phyloP scores from a whole-genome alignment of 2,888 invertebrate genomes.

The Caenorhabditis panamensis region DNA sequence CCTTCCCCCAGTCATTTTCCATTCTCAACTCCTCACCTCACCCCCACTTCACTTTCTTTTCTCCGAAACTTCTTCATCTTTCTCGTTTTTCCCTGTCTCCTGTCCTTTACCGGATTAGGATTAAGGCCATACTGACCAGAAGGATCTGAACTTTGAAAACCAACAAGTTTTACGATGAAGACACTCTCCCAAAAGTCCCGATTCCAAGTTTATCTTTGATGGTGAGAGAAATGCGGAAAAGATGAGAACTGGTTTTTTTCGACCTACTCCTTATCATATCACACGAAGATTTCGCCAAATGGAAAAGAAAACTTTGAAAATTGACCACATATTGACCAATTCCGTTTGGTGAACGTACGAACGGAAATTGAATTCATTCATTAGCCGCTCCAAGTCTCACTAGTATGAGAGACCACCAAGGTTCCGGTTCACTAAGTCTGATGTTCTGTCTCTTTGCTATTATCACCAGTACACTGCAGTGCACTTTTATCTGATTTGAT shows the following conservation, averaged over 20 bases:
- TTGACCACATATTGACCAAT: neutral
- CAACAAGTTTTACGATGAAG: neutral
- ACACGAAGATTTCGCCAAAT: conserved; percentile 4
- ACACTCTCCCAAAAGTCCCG: neutral
- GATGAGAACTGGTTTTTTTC: conserved; percentile 1
- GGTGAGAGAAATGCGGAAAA: neutral
- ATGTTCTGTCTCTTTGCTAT: too few relatives aligned
- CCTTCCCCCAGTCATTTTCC: conserved; percentile 8
- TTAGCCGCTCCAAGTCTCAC: too few relatives aligned
- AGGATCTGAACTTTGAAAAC: neutral
- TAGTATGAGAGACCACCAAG: too few relatives aligned
- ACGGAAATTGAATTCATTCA: neutral
- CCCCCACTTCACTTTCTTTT: conserved; percentile 4
- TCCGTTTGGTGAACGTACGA: neutral
- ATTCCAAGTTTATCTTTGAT: neutral
- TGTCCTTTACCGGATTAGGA: neutral
- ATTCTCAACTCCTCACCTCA: neutral
- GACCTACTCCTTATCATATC: conserved; percentile 9
- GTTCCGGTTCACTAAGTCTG: too few relatives aligned
- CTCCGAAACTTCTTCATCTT: neutral
- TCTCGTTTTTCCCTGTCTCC: neutral
- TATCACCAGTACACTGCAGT: too few relatives aligned
- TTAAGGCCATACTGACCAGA: too few relatives aligned
- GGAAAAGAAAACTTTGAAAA: neutral
- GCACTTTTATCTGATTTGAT: too few relatives aligned